phyloP scores from a whole-genome alignment of 2,888 invertebrate genomes.

The Drosophila pegasa region DNA sequence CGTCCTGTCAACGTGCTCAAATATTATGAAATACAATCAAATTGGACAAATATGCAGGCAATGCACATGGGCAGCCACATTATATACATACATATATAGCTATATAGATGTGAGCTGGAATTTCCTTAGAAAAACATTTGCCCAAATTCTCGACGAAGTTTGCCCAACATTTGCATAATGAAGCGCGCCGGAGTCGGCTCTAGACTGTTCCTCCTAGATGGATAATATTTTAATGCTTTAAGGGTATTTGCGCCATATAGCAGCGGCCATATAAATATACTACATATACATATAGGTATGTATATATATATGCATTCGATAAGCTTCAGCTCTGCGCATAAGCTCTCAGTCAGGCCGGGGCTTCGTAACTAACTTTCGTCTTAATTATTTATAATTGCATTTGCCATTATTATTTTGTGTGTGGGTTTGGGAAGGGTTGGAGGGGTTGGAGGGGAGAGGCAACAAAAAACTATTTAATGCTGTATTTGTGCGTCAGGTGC shows the following conservation, averaged over 20 bases:
- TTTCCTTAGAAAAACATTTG: constrained; percentile 38
- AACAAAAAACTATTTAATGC: not conserved
- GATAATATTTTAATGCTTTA: constrained; percentile 6
- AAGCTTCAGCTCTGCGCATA: not conserved
- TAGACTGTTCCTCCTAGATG: not conserved
- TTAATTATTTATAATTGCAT: not conserved
- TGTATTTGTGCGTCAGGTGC: not conserved
- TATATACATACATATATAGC: not conserved
- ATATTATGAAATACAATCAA: constrained; percentile 34
- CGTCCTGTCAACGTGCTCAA: not conserved
- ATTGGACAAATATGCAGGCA: constrained; percentile 26
- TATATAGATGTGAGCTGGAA: constrained; percentile 7
- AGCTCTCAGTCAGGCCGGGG: no score
- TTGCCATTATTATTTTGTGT: not conserved
- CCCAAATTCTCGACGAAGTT: constrained; percentile 30
- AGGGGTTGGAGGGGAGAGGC: not conserved
- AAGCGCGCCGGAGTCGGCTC: constrained; percentile 11
- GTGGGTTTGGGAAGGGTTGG: no score
- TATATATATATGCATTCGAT: not conserved
- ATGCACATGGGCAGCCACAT: not conserved
- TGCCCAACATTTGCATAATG: constrained; percentile 56
- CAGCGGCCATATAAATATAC: not conserved
- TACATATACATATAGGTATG: not conserved
- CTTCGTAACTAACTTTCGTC: not conserved
- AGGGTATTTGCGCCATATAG: not conserved